phyloP scores from a whole-genome alignment of 2,888 invertebrate genomes.

The Andrena minutula region DNA sequence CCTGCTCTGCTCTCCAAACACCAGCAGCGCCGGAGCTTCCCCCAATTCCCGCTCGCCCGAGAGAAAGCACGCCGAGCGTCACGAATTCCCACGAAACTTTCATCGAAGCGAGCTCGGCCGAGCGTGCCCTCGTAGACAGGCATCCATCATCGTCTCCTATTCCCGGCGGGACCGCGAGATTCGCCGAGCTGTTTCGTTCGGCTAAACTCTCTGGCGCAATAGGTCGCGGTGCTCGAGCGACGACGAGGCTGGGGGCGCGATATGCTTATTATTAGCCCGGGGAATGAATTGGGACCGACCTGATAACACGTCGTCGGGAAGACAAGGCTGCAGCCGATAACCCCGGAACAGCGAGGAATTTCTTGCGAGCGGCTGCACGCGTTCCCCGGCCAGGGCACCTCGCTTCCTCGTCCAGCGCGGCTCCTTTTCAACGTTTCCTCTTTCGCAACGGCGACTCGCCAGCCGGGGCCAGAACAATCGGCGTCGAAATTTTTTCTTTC shows the following conservation, averaged over 20 bases:
- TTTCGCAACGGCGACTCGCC: background rate
- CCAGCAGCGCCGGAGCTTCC: too few relatives aligned
- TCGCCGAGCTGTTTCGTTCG: background rate
- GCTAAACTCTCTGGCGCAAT: constrained; percentile 38
- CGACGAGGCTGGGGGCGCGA: constrained; percentile 22
- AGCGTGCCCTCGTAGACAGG: background rate
- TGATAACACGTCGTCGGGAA: constrained; percentile 28
- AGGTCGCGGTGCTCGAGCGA: constrained; percentile 49
- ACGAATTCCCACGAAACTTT: too few relatives aligned
- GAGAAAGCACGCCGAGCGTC: too few relatives aligned
- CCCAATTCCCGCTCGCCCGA: too few relatives aligned
- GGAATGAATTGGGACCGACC: constrained; percentile 23
- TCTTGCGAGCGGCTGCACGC: background rate
- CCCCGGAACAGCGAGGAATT: constrained; percentile 8
- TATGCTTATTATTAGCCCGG: constrained; percentile 30
- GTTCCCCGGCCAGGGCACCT: background rate
- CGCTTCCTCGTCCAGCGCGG: background rate
- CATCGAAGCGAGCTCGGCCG: too few relatives aligned
- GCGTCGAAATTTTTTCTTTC: constrained; percentile 8
- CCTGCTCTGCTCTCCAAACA: too few relatives aligned
- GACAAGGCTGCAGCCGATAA: constrained; percentile 26
- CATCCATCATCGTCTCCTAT: background rate
- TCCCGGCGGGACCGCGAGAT: background rate
- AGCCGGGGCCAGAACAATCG: constrained; percentile 10
- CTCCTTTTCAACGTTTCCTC: background rate